These are phyloP conservation scores for Luperina nickerlii DNA, from an alignment of 2,888 invertebrate species.

Conservation along the genomic window DNA sequence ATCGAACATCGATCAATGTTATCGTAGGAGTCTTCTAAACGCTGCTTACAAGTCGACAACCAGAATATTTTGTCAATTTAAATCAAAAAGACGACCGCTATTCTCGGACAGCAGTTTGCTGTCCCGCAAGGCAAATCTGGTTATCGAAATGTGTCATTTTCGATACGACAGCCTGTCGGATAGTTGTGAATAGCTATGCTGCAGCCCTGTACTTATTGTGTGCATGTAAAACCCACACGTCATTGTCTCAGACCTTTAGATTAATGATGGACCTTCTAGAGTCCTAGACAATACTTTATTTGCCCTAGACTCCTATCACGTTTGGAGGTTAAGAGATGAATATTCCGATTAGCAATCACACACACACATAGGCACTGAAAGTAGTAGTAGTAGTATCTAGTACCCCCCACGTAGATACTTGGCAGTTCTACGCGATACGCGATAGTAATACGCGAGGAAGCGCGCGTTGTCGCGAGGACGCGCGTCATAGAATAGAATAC, in stretches of 20 bases:
- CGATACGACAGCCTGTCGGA: too few relatives aligned
- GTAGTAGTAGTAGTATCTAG: neutral
- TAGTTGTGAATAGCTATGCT: neutral
- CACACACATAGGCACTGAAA: neutral
- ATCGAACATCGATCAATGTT: too few relatives aligned
- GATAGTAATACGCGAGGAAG: neutral
- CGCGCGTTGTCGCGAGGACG: too few relatives aligned
- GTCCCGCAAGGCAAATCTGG: too few relatives aligned
- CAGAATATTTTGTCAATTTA: too few relatives aligned
- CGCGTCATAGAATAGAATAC: neutral
- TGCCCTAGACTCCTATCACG: neutral
- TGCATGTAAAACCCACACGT: too few relatives aligned
- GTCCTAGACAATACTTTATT: conserved; percentile 8
- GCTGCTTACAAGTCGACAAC: too few relatives aligned
- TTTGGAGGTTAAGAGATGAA: neutral
- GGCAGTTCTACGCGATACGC: neutral
- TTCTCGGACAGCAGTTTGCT: too few relatives aligned
- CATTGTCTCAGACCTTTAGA: neutral
- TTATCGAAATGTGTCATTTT: too few relatives aligned
- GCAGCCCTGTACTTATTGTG: conserved; percentile 2
- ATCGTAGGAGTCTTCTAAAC: too few relatives aligned
- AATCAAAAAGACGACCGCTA: too few relatives aligned
- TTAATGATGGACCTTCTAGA: conserved; percentile 8
- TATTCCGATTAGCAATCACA: neutral
- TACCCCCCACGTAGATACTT: neutral